A percentile compares a stretch with the other conserved stretches of the same genome.
Evolutionary conservation across 2,888 invertebrate genomes (phyloP).

Genomic region (Tricholauxania praeusta): DNA sequence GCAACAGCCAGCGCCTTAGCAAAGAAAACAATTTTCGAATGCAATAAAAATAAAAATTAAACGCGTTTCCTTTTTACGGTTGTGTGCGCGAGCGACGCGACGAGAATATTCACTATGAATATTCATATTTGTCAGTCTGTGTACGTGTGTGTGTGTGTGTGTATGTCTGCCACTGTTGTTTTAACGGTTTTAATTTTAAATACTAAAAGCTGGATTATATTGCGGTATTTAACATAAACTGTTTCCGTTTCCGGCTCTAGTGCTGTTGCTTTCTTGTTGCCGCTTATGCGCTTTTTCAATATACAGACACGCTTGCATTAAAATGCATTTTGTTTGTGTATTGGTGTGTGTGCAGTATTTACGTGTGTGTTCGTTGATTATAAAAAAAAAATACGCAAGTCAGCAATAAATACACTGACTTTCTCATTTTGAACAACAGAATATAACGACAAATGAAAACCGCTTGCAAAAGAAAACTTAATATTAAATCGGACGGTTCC

Average conservation of each 20-base stretch:
- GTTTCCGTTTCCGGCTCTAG: conserved; percentile 16
- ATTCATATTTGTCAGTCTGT: conserved; percentile 11
- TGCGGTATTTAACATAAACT: conserved; percentile 35
- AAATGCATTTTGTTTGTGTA: too few species aligned
- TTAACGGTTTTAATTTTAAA: conserved; percentile 21
- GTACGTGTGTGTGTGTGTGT: neutral
- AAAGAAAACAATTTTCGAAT: conserved; percentile 3
- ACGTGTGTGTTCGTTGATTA: too few species aligned
- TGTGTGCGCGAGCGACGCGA: neutral
- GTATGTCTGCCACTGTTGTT: neutral
- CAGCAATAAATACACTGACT: too few species aligned
- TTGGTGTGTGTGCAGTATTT: too few species aligned
- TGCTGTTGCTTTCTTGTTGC: neutral
- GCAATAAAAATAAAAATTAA: conserved; percentile 36
- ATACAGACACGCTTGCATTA: too few species aligned
- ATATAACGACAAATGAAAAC: too few species aligned
- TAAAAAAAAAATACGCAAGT: too few species aligned
- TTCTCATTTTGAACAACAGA: too few species aligned
- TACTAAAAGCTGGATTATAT: conserved; percentile 32
- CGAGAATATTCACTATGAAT: neutral
- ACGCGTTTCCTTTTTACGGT: neutral
- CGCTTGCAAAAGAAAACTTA: too few species aligned
- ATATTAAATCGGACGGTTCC: too few species aligned
- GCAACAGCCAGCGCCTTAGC: neutral
- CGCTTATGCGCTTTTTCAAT: neutral